Conservation (phyloP, 2,797 vertebrate species). For the Chlorospingus semifuscus region DNA sequence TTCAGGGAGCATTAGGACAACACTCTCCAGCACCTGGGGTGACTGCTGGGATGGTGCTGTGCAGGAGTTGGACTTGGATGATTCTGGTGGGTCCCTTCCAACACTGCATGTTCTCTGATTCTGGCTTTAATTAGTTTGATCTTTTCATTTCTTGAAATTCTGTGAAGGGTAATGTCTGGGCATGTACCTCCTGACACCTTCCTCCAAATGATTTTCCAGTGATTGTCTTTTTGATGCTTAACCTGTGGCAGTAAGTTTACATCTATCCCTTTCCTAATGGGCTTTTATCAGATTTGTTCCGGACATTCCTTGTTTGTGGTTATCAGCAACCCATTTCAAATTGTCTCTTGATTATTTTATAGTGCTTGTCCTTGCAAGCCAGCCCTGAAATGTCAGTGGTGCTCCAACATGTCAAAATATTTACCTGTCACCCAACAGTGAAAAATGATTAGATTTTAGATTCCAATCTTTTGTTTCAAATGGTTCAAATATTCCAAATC, state of each 20-base stretch:
- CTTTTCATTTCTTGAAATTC: background rate
- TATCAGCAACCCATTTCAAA: background rate
- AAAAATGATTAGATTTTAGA: background rate
- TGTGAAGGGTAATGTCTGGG: background rate
- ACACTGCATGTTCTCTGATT: background rate
- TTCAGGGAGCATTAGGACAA: background rate
- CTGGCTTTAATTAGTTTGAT: background rate
- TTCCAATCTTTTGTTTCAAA: background rate
- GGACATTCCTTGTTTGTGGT: background rate
- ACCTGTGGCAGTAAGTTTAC: background rate
- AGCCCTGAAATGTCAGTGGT: background rate
- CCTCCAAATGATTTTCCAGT: background rate
- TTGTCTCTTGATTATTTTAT: background rate
- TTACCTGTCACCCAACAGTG: background rate
- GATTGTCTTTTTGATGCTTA: background rate
- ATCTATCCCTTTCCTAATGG: background rate
- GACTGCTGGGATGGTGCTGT: background rate
- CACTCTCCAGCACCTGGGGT: rapidly evolving
- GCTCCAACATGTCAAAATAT: background rate
- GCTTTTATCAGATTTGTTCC: background rate
- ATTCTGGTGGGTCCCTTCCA: background rate
- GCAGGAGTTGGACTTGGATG: background rate
- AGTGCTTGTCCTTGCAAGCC: background rate
- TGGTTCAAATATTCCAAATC: background rate
- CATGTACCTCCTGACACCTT: background rate